A percentile compares a stretch with the other conserved stretches of the same genome.
phyloP scores from a whole-genome alignment of 2,797 vertebrate species.

The Iguana delicatissima region DNA sequence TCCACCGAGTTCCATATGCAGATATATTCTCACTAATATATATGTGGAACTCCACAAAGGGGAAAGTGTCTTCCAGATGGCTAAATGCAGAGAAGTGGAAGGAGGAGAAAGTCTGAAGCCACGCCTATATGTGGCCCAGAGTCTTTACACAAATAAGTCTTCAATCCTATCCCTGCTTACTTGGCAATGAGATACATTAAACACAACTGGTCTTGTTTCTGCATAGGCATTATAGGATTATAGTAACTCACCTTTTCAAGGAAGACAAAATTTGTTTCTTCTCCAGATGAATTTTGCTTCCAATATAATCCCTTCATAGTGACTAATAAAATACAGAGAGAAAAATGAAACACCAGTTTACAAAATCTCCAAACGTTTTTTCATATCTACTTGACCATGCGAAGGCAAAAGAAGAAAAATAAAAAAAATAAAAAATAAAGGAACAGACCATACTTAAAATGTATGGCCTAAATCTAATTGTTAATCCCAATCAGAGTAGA shows the following conservation, averaged over 20 bases:
- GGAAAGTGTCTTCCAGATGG: too few species aligned
- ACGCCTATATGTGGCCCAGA: too few species aligned
- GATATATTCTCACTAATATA: too few species aligned
- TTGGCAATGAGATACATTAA: background rate
- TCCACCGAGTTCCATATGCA: too few species aligned
- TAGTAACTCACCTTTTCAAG: slow-evolving; percentile 88
- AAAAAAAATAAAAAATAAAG: background rate
- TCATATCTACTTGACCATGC: too few species aligned
- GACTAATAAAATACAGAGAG: slow-evolving; percentile 66
- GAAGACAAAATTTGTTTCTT: slow-evolving; percentile 88
- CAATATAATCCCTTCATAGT: slow-evolving; percentile 94
- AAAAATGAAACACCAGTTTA: background rate
- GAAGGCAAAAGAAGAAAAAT: background rate
- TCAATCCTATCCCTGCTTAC: too few species aligned
- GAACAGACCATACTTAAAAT: background rate
- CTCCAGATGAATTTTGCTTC: slow-evolving; percentile 78
- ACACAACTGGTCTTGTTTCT: background rate
- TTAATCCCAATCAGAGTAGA: background rate
- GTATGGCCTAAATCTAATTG: background rate
- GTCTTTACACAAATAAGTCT: too few species aligned
- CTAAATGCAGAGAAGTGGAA: too few species aligned
- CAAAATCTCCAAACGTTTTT: rapidly evolving
- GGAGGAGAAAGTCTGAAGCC: too few species aligned
- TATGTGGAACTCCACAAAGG: too few species aligned
- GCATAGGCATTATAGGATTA: background rate